Conservation (phyloP, 2,888 invertebrate genomes). For the Apodemia zela region DNA sequence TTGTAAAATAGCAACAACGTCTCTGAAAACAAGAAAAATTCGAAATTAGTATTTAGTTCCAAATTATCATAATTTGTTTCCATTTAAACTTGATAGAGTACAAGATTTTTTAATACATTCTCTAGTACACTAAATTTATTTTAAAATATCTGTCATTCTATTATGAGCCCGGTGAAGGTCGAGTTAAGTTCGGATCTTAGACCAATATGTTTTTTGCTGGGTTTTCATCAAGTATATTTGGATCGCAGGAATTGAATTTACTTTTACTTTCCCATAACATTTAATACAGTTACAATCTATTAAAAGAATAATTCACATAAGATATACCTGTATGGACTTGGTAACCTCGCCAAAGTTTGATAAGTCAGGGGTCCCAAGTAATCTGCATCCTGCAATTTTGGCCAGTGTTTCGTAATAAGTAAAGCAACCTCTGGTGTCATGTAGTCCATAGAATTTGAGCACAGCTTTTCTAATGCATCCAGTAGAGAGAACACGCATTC, state of each 20-base stretch:
- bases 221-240: too few species aligned
- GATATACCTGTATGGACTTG: constrained; percentile 86
- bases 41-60: neutral
- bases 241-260: too few species aligned
- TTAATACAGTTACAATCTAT: too few species aligned
- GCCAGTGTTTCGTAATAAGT: constrained; percentile 84
- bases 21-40: constrained; percentile 65
- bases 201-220: neutral
- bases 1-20: constrained; percentile 85
- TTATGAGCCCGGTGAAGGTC: too few species aligned
- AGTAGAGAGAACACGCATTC: constrained; percentile 91
- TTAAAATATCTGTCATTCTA: too few species aligned
- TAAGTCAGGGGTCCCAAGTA: constrained; percentile 92
- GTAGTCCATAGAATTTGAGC: constrained; percentile 83
- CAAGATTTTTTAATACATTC: too few species aligned
- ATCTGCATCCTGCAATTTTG: constrained; percentile 85
- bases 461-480: constrained; percentile 90
- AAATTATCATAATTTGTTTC: too few species aligned
- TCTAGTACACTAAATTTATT: too few species aligned
- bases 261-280: too few species aligned
- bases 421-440: constrained; percentile 48
- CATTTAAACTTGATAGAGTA: too few species aligned
- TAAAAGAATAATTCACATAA: too few species aligned
- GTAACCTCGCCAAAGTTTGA: constrained; percentile 89
- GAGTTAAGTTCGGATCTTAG: too few species aligned